A percentile compares a stretch with the other conserved stretches of the same genome.
Conservation (phyloP, 2,888 invertebrate species). For the Lochmaea crataegi region DNA sequence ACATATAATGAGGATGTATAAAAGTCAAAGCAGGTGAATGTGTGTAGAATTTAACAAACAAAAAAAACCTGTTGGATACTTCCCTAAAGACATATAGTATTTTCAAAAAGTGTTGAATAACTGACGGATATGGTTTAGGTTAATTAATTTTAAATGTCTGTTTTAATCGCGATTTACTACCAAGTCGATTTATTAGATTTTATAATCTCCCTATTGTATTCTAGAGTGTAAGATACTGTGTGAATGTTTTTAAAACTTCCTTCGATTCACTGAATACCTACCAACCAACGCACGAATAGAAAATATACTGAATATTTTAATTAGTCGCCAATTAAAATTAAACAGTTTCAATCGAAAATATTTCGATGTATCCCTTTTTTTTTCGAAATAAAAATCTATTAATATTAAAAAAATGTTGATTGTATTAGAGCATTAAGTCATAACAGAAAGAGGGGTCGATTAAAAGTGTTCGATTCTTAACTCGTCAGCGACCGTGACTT, state of each 20-base stretch:
- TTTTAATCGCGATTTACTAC: constrained; percentile 22
- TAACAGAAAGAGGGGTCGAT: constrained; percentile 41
- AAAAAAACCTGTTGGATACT: not conserved
- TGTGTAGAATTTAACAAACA: not conserved
- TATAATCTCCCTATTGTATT: constrained; percentile 25
- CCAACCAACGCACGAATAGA: not conserved
- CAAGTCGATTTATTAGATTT: constrained; percentile 26
- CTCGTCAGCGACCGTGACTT: constrained; percentile 50
- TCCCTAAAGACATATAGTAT: no score
- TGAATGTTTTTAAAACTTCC: constrained; percentile 16
- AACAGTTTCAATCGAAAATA: constrained; percentile 10
- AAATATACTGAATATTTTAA: not conserved
- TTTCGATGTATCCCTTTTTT: constrained; percentile 9
- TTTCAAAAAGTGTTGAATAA: no score
- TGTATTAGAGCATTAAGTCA: constrained; percentile 37
- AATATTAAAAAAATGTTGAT: constrained; percentile 25
- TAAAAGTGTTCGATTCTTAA: constrained; percentile 47
- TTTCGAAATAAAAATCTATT: not conserved
- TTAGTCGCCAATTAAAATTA: no score
- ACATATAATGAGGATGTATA: constrained; percentile 54
- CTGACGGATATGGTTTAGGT: not conserved
- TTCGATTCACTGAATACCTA: not conserved
- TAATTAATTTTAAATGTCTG: constrained; percentile 24
- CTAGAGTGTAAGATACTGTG: constrained; percentile 27
- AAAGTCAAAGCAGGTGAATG: not conserved